Evolutionary conservation across 2,888 invertebrate genomes (phyloP).

Genomic region (Apodemia hepburni): DNA sequence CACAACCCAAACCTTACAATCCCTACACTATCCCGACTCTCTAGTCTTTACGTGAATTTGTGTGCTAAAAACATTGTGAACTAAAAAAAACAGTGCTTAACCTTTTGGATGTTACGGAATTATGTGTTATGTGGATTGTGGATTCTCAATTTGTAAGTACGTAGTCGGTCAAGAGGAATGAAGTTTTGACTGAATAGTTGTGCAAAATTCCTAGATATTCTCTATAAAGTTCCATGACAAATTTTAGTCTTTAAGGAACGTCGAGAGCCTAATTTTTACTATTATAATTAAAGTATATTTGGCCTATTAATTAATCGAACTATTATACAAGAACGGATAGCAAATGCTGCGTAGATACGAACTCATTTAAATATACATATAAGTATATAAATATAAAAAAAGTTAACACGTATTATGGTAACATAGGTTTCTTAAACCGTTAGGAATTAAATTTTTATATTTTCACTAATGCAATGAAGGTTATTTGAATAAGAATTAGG

Average conservation of each 20-base stretch:
- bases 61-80: conserved; percentile 37
- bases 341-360: conserved; percentile 38
- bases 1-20: conserved; percentile 58
- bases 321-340: conserved; percentile 41
- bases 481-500: conserved; percentile 68
- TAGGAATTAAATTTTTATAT: conserved; percentile 76
- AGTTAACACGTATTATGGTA: conserved; percentile 73
- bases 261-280: conserved; percentile 67
- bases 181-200: conserved; percentile 35
- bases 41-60: conserved; percentile 65
- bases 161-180: conserved; percentile 33
- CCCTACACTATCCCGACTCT: conserved; percentile 69
- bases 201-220: conserved; percentile 44
- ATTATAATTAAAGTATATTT: conserved; percentile 55
- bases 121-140: conserved; percentile 32
- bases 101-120: conserved; percentile 29
- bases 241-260: conserved; percentile 50
- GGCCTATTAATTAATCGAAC: conserved; percentile 72
- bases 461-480: conserved; percentile 74
- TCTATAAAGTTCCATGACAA: conserved; percentile 47
- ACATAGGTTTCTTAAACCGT: conserved; percentile 75
- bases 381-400: conserved; percentile 62
- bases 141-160: conserved; percentile 43
- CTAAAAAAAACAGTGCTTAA: conserved; percentile 25
- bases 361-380: conserved; percentile 44